Percentiles rank a stretch among this genome's conserved stretches.
Evolutionary conservation across 2,888 invertebrate genomes (phyloP).

Genomic region (Parnassius orleans): DNA sequence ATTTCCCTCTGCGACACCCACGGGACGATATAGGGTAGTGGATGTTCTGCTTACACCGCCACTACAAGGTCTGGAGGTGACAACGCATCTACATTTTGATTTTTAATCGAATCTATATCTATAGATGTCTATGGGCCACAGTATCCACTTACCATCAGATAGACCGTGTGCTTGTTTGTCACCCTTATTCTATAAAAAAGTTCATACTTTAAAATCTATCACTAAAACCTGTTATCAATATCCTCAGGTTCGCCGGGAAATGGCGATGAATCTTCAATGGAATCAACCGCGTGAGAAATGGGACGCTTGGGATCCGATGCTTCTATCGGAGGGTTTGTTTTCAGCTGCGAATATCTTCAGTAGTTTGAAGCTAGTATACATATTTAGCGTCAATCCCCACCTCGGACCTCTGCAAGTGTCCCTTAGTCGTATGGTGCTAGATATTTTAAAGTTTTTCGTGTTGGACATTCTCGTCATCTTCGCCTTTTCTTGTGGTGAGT

Average conservation of each 20-base stretch:
- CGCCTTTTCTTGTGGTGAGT: constrained; percentile 94
- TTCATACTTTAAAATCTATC: no score
- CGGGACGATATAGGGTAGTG: no score
- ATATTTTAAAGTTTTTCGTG: constrained; percentile 98
- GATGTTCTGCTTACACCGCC: no score
- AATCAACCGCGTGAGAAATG: constrained; percentile 92
- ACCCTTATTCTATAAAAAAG: no score
- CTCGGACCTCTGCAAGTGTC: constrained; percentile 98
- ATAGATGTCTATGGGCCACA: no score
- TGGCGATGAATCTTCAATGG: constrained; percentile 79
- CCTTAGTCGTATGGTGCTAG: constrained; percentile 95
- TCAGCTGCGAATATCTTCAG: constrained; percentile 98
- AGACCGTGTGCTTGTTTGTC: no score
- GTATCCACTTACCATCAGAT: no score
- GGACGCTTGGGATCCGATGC: constrained; percentile 99
- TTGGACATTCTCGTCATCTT: constrained; percentile 95
- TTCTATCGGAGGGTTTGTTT: constrained; percentile 96
- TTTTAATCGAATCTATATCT: no score
- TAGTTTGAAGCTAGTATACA: constrained; percentile 97
- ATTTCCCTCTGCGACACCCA: no score
- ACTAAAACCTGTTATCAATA: not conserved
- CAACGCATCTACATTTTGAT: no score
- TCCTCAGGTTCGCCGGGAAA: constrained; percentile 86
- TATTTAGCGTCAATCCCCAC: constrained; percentile 98
- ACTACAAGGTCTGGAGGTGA: no score